phyloP scores from a whole-genome alignment of 2,888 invertebrate species.

The Leptinotarsa juncta region DNA sequence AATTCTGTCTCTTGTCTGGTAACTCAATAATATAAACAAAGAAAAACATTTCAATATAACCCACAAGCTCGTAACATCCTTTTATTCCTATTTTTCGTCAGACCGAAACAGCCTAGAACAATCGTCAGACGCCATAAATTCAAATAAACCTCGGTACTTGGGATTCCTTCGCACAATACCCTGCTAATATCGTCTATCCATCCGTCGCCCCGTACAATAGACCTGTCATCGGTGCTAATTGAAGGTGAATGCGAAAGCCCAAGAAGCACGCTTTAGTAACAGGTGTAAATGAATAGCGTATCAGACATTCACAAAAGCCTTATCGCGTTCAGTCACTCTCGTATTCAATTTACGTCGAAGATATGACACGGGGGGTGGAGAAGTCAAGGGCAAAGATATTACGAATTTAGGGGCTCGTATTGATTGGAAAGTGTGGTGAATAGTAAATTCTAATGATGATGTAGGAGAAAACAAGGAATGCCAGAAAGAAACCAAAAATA shows the following conservation, averaged over 20 bases:
- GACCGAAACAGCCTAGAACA: neutral
- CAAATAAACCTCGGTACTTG: constrained; percentile 9
- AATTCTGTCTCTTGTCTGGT: neutral
- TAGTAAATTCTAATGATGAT: too few species aligned
- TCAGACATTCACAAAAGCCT: constrained; percentile 23
- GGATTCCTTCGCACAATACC: constrained; percentile 20
- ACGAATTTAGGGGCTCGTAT: too few species aligned
- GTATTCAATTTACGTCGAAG: neutral
- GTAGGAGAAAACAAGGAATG: too few species aligned
- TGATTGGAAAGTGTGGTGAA: too few species aligned
- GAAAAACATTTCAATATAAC: neutral
- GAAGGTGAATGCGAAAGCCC: constrained; percentile 28
- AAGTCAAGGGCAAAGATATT: too few species aligned
- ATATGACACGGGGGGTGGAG: too few species aligned
- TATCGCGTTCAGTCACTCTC: constrained; percentile 24
- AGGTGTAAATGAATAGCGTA: constrained; percentile 38
- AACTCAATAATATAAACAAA: neutral
- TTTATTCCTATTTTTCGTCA: neutral
- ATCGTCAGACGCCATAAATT: constrained; percentile 10
- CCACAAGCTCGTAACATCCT: neutral
- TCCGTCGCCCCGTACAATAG: constrained; percentile 29
- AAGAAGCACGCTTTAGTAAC: constrained; percentile 32
- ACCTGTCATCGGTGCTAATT: constrained; percentile 31
- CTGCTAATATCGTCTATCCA: constrained; percentile 26
- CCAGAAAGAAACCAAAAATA: too few species aligned